A percentile compares a stretch with the other conserved stretches of the same genome.
These are phyloP conservation scores for Steromphala cineraria DNA, from an alignment of 2,888 invertebrate species.

Conservation along the genomic window DNA sequence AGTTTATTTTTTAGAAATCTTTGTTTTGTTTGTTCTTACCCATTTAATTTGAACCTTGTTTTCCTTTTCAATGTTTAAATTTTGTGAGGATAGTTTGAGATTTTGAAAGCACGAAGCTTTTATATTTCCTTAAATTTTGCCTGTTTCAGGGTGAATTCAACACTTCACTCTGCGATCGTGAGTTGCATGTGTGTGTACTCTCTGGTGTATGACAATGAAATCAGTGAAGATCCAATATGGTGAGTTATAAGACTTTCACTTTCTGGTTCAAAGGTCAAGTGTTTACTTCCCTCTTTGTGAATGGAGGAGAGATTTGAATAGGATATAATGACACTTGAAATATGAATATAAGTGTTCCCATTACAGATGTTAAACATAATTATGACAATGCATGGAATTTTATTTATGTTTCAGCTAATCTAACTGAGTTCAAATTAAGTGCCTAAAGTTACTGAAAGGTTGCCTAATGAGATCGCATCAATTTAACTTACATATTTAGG, in stretches of 20 bases:
- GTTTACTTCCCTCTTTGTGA: neutral
- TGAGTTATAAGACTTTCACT: constrained; percentile 38
- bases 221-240: constrained; percentile 67
- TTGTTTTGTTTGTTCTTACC: too few relatives aligned
- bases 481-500: too few relatives aligned
- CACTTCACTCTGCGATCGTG: constrained; percentile 68
- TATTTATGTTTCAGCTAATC: neutral
- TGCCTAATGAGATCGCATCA: too few relatives aligned
- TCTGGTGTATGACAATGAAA: constrained; percentile 65
- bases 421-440: too few relatives aligned
- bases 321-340: neutral
- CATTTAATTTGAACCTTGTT: too few relatives aligned
- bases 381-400: neutral
- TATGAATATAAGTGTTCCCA: neutral
- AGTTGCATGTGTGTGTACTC: constrained; percentile 70
- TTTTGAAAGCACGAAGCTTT: too few relatives aligned
- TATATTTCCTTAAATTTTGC: too few relatives aligned
- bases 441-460: too few relatives aligned
- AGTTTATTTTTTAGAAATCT: too few relatives aligned
- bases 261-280: neutral
- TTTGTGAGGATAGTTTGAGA: too few relatives aligned
- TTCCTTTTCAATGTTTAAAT: too few relatives aligned
- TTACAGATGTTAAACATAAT: neutral
- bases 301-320: neutral
- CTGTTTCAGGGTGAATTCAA: constrained; percentile 67